Evolutionary conservation across 2,888 invertebrate species (phyloP).

Genomic region (Brenthis ino): DNA sequence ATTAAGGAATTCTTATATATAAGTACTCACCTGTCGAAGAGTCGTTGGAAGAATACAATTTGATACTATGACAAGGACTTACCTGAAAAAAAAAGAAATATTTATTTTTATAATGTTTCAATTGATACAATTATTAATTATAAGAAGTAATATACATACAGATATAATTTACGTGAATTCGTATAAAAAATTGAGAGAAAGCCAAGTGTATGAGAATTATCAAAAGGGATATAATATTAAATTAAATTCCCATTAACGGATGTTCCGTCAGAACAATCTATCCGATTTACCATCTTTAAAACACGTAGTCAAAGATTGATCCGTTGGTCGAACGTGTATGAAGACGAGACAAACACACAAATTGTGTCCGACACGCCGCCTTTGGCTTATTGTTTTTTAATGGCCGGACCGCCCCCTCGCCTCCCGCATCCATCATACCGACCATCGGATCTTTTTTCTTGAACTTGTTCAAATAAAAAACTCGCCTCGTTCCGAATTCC

Average conservation of each 20-base stretch:
- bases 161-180: background rate
- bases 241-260: conserved; percentile 19
- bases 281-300: conserved; percentile 8
- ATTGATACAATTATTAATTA: background rate
- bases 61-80: conserved; percentile 14
- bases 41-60: background rate
- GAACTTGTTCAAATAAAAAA: conserved; percentile 63
- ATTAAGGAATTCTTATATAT: conserved; percentile 3
- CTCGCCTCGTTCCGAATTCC: conserved; percentile 55
- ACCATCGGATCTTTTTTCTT: conserved; percentile 45
- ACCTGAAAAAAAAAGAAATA: conserved; percentile 28
- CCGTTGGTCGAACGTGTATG: conserved; percentile 49
- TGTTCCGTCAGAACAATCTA: conserved; percentile 1
- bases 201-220: too few relatives aligned
- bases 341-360: conserved; percentile 68
- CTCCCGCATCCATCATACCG: conserved; percentile 69
- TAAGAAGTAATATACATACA: too few relatives aligned
- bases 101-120: background rate
- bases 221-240: conserved; percentile 11
- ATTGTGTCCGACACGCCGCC: conserved; percentile 71
- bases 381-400: conserved; percentile 80
- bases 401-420: conserved; percentile 68
- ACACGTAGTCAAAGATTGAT: conserved; percentile 37
- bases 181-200: background rate
- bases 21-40: conserved; percentile 11